Base-by-base conservation (phyloP, 1,140 invertebrate genomes). In the Diabrotica virgifera region DNA sequence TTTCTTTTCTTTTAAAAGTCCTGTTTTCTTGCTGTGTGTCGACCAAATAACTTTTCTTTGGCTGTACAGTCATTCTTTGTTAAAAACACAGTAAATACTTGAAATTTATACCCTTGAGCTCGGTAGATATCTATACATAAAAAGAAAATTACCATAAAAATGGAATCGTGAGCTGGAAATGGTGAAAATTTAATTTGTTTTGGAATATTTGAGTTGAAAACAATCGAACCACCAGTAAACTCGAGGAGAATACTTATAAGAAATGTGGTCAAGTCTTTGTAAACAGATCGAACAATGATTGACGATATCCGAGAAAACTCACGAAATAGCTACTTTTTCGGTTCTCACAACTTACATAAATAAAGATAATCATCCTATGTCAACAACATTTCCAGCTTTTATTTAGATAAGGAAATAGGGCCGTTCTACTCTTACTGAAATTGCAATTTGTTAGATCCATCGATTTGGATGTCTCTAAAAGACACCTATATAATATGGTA, bases 301-400 rank as follows among this genome's bases (percentile, higher is more conserved):
- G 68, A 69, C 68, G 65, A 66, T 66, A 69, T 63, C 62, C 59
- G 12, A 35, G 35, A 54, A 54, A 53, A 35, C 52, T 37, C 13
- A 12, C 35, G 64, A 58, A 66, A 61, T 36, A 37, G 51, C 52
- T 38, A 37, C 36, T 53, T 52, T 57, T 56, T 59, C 57, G 51
- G 57, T 67, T 64, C 62, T 67, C 59, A 58, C 63, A 69, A 69
- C 61, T 65, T 69, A 66, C 63, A 63, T 64, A 64, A 66, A 69
- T 69, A 69, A 62, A 62, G 64, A 64, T 66, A 69, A 69, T 69
- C 68, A 64, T 66, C 64, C 68, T 64, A 63, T 66, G 62, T 69
- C 64, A 69, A 69, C 68, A 66, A 37, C 11, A 38, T 62, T 62
- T 38, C 51, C 35, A 37, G 38, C 51, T 52, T 62, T 62, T 62